Evolutionary conservation across 2,888 invertebrate genomes (phyloP), one percentile per base, ranked within the genome.

Genomic region (Seira musarum): DNA sequence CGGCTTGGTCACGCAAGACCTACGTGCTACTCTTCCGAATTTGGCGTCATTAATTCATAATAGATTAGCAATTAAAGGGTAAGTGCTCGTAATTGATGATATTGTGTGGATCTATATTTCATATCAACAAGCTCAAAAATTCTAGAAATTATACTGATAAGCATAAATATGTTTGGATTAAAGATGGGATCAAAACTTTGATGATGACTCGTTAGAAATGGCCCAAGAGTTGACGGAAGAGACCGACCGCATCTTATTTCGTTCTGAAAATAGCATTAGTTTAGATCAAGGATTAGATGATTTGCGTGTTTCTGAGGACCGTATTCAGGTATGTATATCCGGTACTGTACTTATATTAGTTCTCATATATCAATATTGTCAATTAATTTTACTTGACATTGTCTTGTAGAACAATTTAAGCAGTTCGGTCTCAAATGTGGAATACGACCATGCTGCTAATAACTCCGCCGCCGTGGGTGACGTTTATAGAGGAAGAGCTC

Each of bases 21-120:
- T 96, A 82, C 89, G 94, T 80, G 92, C 93, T 2, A 96, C 95
- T 0, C 90, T 96, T 76, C 91, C 93, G 24, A 96, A 96, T 88
- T 90, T 96, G 8, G 91, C 92, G 84, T 90, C 91, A 25, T 88
- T 94, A 68, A 89, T 92, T n/a, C 80, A 82, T 57, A 81, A 76
- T 57, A 76, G 85, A 49, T 80, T 86, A 21, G 85, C 79, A n/a
- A 86, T 86, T 72, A 84, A 85, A 49, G 86, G 85, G 86, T 86
- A 68, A 76, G 77, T 5, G 19, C 40, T n/a, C n/a, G n/a, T n/a
- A n/a, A 25, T 19, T 24, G 5, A 64, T 21, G 19, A 13, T 22
- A 24, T 64, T 6, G 13, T 64, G n/a, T n/a, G n/a, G n/a, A n/a
- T n/a, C n/a, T 70, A 6, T 2, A 25, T 70, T 24, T 30, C 10